These are phyloP conservation scores for Atethmia centrago DNA, from an alignment of 2,888 invertebrate species.

Conservation along the genomic window DNA sequence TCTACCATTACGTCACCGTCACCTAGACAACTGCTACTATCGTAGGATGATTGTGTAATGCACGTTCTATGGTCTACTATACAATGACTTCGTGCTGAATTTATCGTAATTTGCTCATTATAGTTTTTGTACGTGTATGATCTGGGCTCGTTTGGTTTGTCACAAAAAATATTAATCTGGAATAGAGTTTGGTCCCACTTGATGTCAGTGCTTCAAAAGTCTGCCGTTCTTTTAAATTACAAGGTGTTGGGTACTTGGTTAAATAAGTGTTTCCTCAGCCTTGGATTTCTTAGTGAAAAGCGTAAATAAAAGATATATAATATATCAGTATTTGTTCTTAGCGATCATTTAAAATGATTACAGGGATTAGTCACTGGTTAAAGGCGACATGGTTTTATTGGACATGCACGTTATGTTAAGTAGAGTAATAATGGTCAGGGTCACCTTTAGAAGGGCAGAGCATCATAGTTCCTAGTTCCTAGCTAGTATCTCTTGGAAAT, in stretches of 20 bases:
- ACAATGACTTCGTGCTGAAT: conserved; percentile 30
- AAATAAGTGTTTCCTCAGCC: conserved; percentile 12
- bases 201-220: not conserved
- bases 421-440: conserved; percentile 25
- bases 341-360: conserved; percentile 42
- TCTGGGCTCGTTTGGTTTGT: conserved; percentile 11
- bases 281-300: conserved; percentile 21
- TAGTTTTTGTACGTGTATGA: conserved; percentile 31
- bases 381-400: conserved; percentile 23
- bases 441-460: conserved; percentile 13
- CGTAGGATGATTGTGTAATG: conserved; percentile 49
- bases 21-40: conserved; percentile 47
- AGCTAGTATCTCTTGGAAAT: conserved; percentile 28
- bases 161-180: conserved; percentile 12
- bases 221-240: no score
- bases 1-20: conserved; percentile 55
- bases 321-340: conserved; percentile 56
- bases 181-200: conserved; percentile 13
- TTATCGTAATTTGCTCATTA: conserved; percentile 31
- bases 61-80: conserved; percentile 27
- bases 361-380: conserved; percentile 47
- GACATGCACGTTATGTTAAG: conserved; percentile 1
- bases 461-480: conserved; percentile 9
- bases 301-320: conserved; percentile 34
- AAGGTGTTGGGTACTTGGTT: not conserved